phyloP scores from a whole-genome alignment of 2,113 vertebrate genomes.

The Himantopus leucocephalus region DNA sequence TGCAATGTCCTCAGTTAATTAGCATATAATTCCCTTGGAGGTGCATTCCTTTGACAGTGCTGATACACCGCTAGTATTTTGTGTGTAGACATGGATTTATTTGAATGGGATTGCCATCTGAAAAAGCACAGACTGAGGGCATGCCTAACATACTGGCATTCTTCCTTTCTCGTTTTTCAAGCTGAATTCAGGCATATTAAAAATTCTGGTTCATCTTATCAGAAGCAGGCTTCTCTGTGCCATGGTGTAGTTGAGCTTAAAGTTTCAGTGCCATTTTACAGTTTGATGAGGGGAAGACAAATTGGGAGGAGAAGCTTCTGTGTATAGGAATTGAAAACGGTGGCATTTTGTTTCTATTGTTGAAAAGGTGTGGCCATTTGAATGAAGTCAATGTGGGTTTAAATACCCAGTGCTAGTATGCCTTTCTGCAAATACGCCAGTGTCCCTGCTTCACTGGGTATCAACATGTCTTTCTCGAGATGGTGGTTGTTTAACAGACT shows the following conservation, averaged over 20 bases:
- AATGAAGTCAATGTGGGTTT: not conserved
- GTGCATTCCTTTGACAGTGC: not conserved
- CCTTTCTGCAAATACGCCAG: not conserved
- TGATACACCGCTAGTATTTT: not conserved
- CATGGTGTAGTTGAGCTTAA: not conserved
- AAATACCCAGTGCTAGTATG: not conserved
- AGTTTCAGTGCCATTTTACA: not conserved
- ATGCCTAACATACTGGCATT: not conserved
- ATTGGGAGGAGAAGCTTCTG: not conserved
- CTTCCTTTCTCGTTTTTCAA: not conserved
- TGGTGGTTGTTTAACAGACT: not conserved
- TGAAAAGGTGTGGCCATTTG: not conserved
- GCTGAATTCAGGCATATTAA: not conserved
- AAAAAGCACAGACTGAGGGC: fast-evolving
- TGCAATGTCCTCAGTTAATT: not conserved
- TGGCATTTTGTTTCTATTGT: not conserved
- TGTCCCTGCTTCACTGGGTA: not conserved
- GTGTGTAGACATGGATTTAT: not conserved
- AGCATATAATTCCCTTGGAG: not conserved
- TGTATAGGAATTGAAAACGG: not conserved
- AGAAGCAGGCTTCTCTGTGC: not conserved
- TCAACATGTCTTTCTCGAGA: not conserved
- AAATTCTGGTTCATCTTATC: not conserved
- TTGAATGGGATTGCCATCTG: not conserved
- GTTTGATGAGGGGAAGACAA: not conserved